These are phyloP conservation scores for Pelvicachromis taeniatus DNA, from an alignment of 2,113 vertebrate genomes.

Conservation along the genomic window DNA sequence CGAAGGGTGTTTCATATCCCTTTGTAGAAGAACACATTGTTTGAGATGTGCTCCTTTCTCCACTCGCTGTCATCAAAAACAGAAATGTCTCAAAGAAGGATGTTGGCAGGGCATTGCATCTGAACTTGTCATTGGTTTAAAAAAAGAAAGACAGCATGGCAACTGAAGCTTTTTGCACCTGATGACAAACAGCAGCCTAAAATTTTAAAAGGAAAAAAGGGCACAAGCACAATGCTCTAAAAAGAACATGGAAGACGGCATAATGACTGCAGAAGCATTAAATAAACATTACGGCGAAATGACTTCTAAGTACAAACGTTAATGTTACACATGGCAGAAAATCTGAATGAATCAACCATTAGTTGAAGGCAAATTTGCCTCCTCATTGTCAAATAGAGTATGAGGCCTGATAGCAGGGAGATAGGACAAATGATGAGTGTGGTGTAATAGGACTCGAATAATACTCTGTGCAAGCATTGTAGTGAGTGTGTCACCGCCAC, in stretches of 20 bases:
- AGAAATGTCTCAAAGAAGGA: neutral
- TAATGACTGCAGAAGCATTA: neutral
- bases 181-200: neutral
- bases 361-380: conserved; percentile 9
- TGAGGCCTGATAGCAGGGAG: neutral
- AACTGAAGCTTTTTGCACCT: conserved; percentile 1
- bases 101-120: neutral
- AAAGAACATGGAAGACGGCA: neutral
- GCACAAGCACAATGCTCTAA: neutral
- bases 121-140: conserved; percentile 1
- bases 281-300: conserved; percentile 16
- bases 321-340: neutral
- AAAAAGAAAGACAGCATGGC: neutral
- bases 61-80: neutral
- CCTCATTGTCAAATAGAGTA: conserved; percentile 3
- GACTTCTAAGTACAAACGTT: conserved; percentile 1
- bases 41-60: neutral
- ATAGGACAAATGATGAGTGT: neutral
- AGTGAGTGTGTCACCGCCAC: neutral
- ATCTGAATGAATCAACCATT: conserved; percentile 15
- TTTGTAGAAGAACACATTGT: neutral
- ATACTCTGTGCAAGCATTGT: neutral
- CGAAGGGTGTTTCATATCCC: neutral
- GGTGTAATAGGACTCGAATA: conserved; percentile 2
- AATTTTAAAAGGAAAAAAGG: neutral